Evolutionary conservation across 2,888 invertebrate species (phyloP).

Genomic region (Dastarcus helophoroides): DNA sequence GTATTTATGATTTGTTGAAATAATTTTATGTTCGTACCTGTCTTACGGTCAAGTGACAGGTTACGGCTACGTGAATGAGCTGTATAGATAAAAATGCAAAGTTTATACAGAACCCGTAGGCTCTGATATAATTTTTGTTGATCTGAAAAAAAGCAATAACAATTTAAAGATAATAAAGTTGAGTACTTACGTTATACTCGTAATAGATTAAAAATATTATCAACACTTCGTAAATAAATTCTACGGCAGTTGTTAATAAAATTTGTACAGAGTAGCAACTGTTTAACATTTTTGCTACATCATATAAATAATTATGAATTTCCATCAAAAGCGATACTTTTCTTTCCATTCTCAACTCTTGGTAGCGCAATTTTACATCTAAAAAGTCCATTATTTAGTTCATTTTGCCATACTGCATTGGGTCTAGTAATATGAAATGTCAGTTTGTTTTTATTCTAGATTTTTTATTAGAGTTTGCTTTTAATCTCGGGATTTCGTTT

Average conservation of each 20-base stretch:
- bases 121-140: conserved; percentile 11
- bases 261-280: conserved; percentile 17
- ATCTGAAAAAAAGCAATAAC: conserved; percentile 11
- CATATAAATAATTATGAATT: conserved; percentile 16
- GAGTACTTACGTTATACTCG: conserved; percentile 17
- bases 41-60: conserved; percentile 17
- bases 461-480: too few relatives aligned
- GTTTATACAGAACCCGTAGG: conserved; percentile 16
- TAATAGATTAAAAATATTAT: conserved; percentile 18
- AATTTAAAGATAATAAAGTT: not conserved
- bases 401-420: too few relatives aligned
- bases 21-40: conserved; percentile 15
- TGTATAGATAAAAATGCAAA: too few relatives aligned
- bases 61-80: conserved; percentile 15
- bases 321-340: conserved; percentile 15
- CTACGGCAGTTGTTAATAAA: conserved; percentile 13
- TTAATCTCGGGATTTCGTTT: too few relatives aligned
- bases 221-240: conserved; percentile 18
- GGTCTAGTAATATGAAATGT: too few relatives aligned
- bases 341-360: too few relatives aligned
- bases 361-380: too few relatives aligned
- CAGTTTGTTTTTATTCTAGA: too few relatives aligned
- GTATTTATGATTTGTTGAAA: conserved; percentile 1
- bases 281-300: conserved; percentile 15
- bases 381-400: too few relatives aligned